Conservation (phyloP, 2,797 vertebrate species). For the Lacerta bilineata region DNA sequence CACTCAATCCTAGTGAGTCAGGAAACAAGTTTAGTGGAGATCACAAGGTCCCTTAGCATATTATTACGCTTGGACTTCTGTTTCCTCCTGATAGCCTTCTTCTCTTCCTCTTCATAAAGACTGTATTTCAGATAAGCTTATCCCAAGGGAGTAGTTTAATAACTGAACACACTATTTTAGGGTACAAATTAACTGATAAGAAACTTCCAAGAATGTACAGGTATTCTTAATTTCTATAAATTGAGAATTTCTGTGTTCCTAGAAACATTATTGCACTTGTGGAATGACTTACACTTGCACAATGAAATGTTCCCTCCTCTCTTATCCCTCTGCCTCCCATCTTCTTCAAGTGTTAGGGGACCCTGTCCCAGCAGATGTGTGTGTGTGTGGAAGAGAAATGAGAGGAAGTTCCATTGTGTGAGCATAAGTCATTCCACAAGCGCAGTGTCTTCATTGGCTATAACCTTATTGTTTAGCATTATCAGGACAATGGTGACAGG, state of each 20-base stretch:
- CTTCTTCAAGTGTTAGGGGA: no score
- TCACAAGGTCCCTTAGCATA: neutral
- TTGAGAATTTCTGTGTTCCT: neutral
- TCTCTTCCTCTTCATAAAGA: conserved; percentile 3
- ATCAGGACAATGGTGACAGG: neutral
- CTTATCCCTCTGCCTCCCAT: no score
- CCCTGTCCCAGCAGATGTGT: no score
- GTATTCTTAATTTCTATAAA: neutral
- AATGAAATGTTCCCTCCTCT: no score
- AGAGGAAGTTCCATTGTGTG: no score
- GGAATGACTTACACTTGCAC: no score
- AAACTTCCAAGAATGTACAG: neutral
- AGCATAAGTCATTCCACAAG: no score
- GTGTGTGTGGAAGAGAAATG: no score
- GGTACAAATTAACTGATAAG: neutral
- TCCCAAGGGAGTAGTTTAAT: neutral
- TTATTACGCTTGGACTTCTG: neutral
- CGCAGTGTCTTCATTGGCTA: no score
- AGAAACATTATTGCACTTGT: neutral
- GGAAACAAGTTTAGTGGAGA: neutral
- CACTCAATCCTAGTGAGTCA: neutral
- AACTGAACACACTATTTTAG: neutral
- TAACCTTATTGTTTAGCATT: no score
- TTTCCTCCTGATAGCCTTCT: conserved; percentile 23
- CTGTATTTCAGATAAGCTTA: neutral